Conservation (phyloP, 2,888 invertebrate genomes). For the Periphyllus acericola region DNA sequence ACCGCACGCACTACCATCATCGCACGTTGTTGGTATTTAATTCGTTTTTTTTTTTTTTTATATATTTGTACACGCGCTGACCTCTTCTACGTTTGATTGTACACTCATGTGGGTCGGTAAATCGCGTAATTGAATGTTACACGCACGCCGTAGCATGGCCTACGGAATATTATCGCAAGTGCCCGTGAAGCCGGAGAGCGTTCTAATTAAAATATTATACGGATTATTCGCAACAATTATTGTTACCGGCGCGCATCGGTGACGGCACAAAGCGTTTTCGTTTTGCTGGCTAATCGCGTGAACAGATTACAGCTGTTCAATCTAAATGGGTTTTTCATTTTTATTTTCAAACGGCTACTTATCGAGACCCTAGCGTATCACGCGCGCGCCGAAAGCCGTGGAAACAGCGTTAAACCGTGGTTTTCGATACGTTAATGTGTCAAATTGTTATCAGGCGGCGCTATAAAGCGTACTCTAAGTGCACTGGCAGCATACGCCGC, state of each 20-base stretch:
- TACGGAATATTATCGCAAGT: neutral
- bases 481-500: too few relatives aligned
- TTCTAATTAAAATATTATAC: neutral
- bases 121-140: neutral
- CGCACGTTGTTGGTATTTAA: neutral
- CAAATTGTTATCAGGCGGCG: too few relatives aligned
- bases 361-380: neutral
- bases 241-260: neutral
- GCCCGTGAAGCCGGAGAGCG: neutral
- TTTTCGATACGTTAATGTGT: too few relatives aligned
- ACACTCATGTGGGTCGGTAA: neutral
- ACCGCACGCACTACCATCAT: neutral
- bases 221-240: neutral
- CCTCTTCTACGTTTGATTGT: neutral
- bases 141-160: neutral
- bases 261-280: neutral
- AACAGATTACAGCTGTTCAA: neutral
- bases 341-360: neutral
- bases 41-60: neutral
- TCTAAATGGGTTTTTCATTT: neutral
- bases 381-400: too few relatives aligned
- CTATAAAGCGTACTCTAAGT: too few relatives aligned
- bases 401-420: neutral
- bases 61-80: neutral
- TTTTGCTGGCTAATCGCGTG: neutral